These are phyloP conservation scores for Antedon mediterranea DNA, from an alignment of 53 echinoderm and acorn worm species.

Conservation along the genomic window DNA sequence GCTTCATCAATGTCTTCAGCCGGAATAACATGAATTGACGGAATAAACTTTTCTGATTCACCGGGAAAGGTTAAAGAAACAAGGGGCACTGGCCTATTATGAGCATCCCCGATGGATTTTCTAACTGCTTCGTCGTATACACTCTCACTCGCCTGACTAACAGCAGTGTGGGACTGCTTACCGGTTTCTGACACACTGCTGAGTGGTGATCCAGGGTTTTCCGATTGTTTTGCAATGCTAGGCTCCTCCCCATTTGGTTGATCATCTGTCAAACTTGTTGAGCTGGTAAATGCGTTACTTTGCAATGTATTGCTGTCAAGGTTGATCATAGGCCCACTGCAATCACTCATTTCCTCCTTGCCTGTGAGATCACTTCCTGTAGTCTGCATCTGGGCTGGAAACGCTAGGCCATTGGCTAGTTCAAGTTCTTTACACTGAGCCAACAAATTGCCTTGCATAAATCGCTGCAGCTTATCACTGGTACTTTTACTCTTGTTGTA, in stretches of 20 bases:
- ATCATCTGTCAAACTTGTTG: neutral
- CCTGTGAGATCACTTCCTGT: neutral
- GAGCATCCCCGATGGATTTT: neutral
- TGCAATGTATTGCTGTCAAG: neutral
- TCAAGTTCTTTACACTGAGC: neutral
- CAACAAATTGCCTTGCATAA: neutral
- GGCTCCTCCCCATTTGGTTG: neutral
- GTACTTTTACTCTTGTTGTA: neutral
- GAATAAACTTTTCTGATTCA: neutral
- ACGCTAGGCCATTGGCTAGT: neutral
- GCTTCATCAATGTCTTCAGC: neutral
- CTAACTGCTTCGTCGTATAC: neutral
- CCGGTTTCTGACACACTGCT: neutral
- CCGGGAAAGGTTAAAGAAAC: neutral
- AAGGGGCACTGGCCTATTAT: neutral
- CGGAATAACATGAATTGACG: neutral
- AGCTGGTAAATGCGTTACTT: neutral
- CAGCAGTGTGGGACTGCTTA: neutral
- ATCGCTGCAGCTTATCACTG: neutral
- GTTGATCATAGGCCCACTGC: neutral
- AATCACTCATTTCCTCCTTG: neutral
- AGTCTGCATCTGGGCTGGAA: neutral
- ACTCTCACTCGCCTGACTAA: neutral
- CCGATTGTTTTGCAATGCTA: neutral
- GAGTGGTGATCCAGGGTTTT: neutral